Percentiles rank a stretch among this genome's conserved stretches.
phyloP scores from a whole-genome alignment of 2,797 vertebrate species.

The Pteropus rufus region DNA sequence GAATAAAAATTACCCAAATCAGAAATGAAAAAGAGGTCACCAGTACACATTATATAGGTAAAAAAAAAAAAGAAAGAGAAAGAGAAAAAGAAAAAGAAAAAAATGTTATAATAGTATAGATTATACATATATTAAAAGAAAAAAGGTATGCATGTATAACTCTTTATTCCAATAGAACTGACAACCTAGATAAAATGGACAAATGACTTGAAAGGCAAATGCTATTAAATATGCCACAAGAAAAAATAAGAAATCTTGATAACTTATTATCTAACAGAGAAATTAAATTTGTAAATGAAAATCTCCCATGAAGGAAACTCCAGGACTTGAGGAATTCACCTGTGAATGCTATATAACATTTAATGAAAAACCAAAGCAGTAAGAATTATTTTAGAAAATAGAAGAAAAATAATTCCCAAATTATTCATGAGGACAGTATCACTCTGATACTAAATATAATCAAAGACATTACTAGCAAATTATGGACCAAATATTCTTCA shows the following conservation, averaged over 20 bases:
- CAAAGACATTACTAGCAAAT: not conserved
- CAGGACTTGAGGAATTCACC: not conserved
- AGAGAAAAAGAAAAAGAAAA: not conserved
- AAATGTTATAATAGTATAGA: not conserved
- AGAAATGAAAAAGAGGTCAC: not conserved
- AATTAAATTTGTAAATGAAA: not conserved
- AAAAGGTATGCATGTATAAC: not conserved
- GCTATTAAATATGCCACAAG: not conserved
- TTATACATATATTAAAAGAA: not conserved
- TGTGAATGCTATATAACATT: not conserved
- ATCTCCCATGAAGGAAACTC: not conserved
- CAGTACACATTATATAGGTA: not conserved
- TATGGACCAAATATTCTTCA: not conserved
- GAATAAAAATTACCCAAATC: not conserved
- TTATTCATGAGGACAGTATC: not conserved
- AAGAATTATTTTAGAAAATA: not conserved
- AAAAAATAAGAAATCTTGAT: not conserved
- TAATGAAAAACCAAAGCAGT: not conserved
- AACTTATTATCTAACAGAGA: not conserved
- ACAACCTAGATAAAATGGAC: not conserved
- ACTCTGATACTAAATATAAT: not conserved
- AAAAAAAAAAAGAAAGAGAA: not conserved
- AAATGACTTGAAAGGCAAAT: not conserved
- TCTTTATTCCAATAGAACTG: not conserved
- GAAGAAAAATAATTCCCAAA: not conserved